Conservation (phyloP, 2,113 vertebrate species). For the Irena cyanogastra region DNA sequence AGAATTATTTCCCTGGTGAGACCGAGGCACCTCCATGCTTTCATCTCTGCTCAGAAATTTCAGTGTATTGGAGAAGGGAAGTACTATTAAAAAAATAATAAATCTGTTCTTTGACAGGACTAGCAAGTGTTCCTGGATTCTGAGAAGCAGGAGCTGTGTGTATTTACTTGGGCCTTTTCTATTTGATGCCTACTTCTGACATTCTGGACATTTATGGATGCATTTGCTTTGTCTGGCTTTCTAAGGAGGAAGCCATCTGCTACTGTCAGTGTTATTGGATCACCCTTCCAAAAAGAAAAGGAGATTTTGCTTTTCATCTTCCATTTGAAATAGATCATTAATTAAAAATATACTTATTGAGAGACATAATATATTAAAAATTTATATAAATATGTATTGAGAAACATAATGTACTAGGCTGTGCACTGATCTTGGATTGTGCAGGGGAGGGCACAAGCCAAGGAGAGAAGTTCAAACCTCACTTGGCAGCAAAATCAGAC, state of each 20-base stretch:
- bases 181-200: not conserved
- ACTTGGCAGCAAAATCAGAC: not conserved
- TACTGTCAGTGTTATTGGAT: not conserved
- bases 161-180: slow-evolving; percentile 14
- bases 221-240: not conserved
- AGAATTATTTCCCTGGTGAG: not conserved
- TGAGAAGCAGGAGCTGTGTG: not conserved
- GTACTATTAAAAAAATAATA: not conserved
- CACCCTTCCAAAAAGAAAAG: not conserved
- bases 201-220: not conserved
- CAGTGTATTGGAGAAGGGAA: not conserved
- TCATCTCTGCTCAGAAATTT: not conserved
- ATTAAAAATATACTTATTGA: not conserved
- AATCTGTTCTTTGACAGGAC: not conserved
- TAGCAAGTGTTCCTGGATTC: not conserved
- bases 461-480: not conserved
- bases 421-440: not conserved
- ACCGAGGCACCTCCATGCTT: not conserved
- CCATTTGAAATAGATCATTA: not conserved
- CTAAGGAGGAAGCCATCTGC: not conserved
- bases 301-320: not conserved
- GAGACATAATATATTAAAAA: not conserved
- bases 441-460: not conserved
- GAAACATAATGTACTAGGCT: not conserved
- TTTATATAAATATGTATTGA: not conserved